Percentiles rank a stretch among this genome's conserved stretches.
phyloP scores from a whole-genome alignment of 2,888 invertebrate species.

The Monopis laevigella region DNA sequence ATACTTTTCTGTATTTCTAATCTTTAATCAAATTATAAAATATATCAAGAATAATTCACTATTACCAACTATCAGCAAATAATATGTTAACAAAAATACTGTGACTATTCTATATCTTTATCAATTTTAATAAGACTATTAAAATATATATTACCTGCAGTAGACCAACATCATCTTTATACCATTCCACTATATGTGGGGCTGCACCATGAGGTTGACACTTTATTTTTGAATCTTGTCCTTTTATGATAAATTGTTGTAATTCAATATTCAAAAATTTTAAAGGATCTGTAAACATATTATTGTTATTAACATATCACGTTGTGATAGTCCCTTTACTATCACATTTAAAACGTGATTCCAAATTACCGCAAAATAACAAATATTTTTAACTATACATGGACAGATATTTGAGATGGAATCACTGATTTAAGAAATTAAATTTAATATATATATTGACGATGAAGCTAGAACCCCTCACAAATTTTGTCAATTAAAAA shows the following conservation, averaged over 20 bases:
- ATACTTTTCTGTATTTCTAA: conserved; percentile 33
- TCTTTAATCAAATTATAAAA: conserved; percentile 25
- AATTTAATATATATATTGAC: too few relatives aligned
- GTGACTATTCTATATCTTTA: not conserved
- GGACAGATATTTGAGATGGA: too few relatives aligned
- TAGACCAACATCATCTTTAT: conserved; percentile 28
- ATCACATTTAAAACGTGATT: too few relatives aligned
- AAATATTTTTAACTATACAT: too few relatives aligned
- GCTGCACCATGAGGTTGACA: conserved; percentile 38
- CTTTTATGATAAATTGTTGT: conserved; percentile 33
- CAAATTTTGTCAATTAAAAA: too few relatives aligned
- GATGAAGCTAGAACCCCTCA: too few relatives aligned
- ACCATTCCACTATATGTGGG: conserved; percentile 34
- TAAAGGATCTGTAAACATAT: conserved; percentile 30
- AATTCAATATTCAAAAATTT: conserved; percentile 33
- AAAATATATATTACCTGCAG: conserved; percentile 30
- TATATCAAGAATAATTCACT: not conserved
- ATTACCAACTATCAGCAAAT: not conserved
- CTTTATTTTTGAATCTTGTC: conserved; percentile 30
- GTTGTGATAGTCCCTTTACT: too few relatives aligned
- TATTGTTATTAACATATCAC: conserved; percentile 3
- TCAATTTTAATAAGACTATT: too few relatives aligned
- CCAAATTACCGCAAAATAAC: too few relatives aligned
- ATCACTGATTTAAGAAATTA: too few relatives aligned
- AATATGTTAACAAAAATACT: not conserved